phyloP scores from a whole-genome alignment of 2,888 invertebrate species.

The Nymphalis urticae region DNA sequence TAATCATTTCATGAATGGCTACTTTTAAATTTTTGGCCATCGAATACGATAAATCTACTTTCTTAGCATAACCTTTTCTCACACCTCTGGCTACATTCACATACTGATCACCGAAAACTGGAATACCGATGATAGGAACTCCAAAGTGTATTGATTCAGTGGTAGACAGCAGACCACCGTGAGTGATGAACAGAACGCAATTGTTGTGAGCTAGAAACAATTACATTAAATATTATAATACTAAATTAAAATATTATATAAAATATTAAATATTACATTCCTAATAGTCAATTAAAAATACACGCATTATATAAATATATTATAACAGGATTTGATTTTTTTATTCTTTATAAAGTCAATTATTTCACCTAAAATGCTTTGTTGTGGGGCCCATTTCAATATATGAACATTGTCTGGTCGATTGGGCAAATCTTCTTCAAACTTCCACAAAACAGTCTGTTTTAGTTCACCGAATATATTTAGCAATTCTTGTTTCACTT shows the following conservation, averaged over 20 bases:
- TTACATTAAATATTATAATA: too few relatives aligned
- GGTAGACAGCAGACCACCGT: slow-evolving; percentile 64
- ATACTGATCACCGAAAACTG: slow-evolving; percentile 63
- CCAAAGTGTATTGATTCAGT: slow-evolving; percentile 60
- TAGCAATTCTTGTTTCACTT: slow-evolving; percentile 48
- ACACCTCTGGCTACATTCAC: slow-evolving; percentile 54
- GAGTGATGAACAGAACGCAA: slow-evolving; percentile 62
- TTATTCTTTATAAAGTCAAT: too few relatives aligned
- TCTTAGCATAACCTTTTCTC: slow-evolving; percentile 51
- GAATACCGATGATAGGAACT: slow-evolving; percentile 62
- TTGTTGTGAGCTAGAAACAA: slow-evolving; percentile 60
- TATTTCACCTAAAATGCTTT: slow-evolving; percentile 51
- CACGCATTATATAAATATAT: too few relatives aligned
- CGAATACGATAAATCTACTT: slow-evolving; percentile 46
- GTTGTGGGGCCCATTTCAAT: slow-evolving; percentile 60
- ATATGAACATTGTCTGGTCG: slow-evolving; percentile 58
- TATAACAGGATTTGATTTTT: too few relatives aligned
- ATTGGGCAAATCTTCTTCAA: slow-evolving; percentile 51
- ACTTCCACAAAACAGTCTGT: slow-evolving; percentile 67
- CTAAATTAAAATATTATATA: too few relatives aligned
- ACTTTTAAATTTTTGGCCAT: slow-evolving; percentile 46
- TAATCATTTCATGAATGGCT: slow-evolving; percentile 48
- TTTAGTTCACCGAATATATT: slow-evolving; percentile 57
- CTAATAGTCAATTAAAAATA: too few relatives aligned
- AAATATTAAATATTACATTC: too few relatives aligned